phyloP scores from a whole-genome alignment of 2,797 vertebrate genomes.

The Ptychadena robeensis region DNA sequence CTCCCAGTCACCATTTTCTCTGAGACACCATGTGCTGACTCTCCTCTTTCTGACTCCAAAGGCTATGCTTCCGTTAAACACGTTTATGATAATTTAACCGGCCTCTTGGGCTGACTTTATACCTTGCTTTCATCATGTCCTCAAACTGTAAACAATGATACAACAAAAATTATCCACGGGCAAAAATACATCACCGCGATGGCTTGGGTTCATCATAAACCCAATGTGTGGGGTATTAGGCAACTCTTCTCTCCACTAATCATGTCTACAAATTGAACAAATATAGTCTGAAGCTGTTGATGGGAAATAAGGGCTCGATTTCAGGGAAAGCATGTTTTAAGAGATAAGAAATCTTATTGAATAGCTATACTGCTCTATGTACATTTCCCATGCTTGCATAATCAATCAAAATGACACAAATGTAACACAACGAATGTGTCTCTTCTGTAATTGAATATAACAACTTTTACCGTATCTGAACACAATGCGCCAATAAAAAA shows the following conservation, averaged over 20 bases:
- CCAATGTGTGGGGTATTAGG: too few species aligned
- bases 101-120: slow-evolving; percentile 36
- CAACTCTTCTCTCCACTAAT: neutral
- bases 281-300: neutral
- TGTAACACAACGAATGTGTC: neutral
- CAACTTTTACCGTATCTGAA: neutral
- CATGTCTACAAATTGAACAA: neutral
- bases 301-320: neutral
- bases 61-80: slow-evolving; percentile 11
- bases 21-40: slow-evolving; percentile 3
- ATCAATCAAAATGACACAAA: neutral
- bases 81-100: slow-evolving; percentile 41
- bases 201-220: neutral
- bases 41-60: slow-evolving; percentile 18
- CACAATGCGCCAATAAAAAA: neutral
- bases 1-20: slow-evolving; percentile 24
- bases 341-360: neutral
- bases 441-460: neutral
- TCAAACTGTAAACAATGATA: slow-evolving; percentile 33
- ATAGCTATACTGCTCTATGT: neutral
- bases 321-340: neutral
- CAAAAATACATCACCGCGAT: neutral
- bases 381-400: neutral
- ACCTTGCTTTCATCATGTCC: neutral
- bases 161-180: slow-evolving; percentile 14